Evolutionary conservation across 2,888 invertebrate genomes (phyloP), one percentile per base, ranked within the genome.

Genomic region (Malthinus flaveolus): DNA sequence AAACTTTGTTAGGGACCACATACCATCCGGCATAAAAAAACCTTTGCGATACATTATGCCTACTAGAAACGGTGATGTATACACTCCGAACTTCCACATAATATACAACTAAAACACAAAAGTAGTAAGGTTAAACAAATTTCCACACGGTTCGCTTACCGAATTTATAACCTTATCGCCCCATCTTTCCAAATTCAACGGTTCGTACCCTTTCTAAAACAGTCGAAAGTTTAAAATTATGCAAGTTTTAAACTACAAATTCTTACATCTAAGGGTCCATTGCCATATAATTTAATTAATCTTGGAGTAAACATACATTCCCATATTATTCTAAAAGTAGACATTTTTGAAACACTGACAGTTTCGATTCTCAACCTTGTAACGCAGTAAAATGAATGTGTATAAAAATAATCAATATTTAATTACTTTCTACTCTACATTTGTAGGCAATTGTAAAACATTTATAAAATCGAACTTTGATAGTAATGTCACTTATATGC

Each of bases 21-120:
- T 74, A 6, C 83, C 82, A 51, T 87, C 86, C 1, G 7, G 83
- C 82, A 82, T 80, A 56, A 87, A 81, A 68, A 85, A 87, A 37
- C 86, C 89, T 64, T 86, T 84, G 59, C 85, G 85, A 73, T 89
- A 88, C 39, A 91, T 78, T 66, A 88, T 86, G 70, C 87, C 84
- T n/a, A 85, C 84, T 58, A 92, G 79, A 49, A 91, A 78, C 3
- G 93, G 93, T 34, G 90, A 88, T 9, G 90, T 84, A 73, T 91
- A 92, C 23, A 88, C 75, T 7, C 87, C 83, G 53, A 91, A 81
- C 63, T 86, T 89, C 82, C 87, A 85, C 69, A 90, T 80, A 31
- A 87, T 77, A 58, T 83, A 83, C 48, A 87, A 77, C 88, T 88
- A 74, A 44, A 77, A 78, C 23, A 6, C 23, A 42, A 15, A 42